A percentile compares a stretch with the other conserved stretches of the same genome.
Conservation (phyloP, 2,888 invertebrate genomes). For the Macrophya alboannulata region DNA sequence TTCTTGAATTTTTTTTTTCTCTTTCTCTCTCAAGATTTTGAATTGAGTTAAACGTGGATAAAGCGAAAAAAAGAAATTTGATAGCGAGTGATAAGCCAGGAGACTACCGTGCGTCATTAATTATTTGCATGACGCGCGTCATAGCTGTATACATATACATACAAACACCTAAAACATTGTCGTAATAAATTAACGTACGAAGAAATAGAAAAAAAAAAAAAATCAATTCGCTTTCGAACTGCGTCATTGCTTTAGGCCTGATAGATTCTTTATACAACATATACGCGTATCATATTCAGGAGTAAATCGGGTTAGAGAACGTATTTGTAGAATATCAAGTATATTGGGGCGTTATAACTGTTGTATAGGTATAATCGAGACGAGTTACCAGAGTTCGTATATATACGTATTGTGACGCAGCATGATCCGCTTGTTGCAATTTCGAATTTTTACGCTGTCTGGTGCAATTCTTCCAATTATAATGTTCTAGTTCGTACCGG, state of each 20-base stretch:
- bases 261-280: background rate
- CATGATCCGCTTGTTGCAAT: background rate
- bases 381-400: background rate
- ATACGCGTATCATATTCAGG: background rate
- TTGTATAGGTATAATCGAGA: background rate
- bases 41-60: background rate
- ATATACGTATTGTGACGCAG: background rate
- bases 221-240: conserved; percentile 37
- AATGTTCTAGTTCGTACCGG: conserved; percentile 71
- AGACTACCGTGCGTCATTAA: conserved; percentile 23
- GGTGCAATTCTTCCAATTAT: conserved; percentile 62
- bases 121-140: background rate
- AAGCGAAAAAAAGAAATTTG: background rate
- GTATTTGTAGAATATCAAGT: conserved; percentile 28
- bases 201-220: conserved; percentile 9
- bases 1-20: background rate
- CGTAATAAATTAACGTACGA: conserved; percentile 15
- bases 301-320: background rate
- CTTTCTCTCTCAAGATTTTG: background rate
- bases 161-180: background rate
- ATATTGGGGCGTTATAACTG: background rate
- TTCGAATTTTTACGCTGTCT: background rate
- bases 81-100: background rate
- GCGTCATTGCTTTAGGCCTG: conserved; percentile 1
- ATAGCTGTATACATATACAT: background rate